Conservation (phyloP, 2,797 vertebrate genomes). For the Takifugu ocellatus region DNA sequence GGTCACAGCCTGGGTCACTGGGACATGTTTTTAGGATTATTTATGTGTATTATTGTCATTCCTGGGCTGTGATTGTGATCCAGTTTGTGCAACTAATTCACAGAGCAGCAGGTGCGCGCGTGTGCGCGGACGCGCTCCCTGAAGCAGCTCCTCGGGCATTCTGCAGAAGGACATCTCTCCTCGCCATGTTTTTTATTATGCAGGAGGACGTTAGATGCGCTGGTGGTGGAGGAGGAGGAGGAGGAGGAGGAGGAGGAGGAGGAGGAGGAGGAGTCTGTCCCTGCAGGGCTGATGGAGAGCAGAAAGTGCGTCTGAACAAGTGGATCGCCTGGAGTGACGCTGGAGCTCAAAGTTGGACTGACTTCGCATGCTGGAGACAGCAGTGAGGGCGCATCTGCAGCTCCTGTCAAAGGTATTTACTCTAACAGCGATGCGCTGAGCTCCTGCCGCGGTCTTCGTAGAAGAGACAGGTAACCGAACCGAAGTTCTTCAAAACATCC, state of each 20-base stretch:
- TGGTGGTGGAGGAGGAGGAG: background rate
- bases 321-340: constrained; percentile 39
- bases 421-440: too few relatives aligned
- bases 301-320: constrained; percentile 23
- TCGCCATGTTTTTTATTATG: constrained; percentile 58
- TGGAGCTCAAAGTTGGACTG: constrained; percentile 19
- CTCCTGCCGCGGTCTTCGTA: too few relatives aligned
- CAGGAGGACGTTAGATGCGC: constrained; percentile 33
- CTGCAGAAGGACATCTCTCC: constrained; percentile 22
- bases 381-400: constrained; percentile 15
- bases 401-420: constrained; percentile 48
- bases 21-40: background rate
- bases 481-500: too few relatives aligned
- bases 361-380: constrained; percentile 45
- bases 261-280: constrained; percentile 54
- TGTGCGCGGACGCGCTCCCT: background rate
- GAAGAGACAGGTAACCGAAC: too few relatives aligned
- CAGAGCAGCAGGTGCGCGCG: constrained; percentile 20
- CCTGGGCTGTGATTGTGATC: background rate
- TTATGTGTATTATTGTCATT: background rate
- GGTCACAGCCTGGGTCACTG: too few relatives aligned
- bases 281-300: constrained; percentile 44
- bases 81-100: background rate
- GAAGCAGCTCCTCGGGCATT: constrained; percentile 28
- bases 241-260: constrained; percentile 10